A percentile compares a stretch with the other conserved stretches of the same genome.
Conservation (phyloP, 1,140 invertebrate genomes). For the Pseudoatta argentina region DNA sequence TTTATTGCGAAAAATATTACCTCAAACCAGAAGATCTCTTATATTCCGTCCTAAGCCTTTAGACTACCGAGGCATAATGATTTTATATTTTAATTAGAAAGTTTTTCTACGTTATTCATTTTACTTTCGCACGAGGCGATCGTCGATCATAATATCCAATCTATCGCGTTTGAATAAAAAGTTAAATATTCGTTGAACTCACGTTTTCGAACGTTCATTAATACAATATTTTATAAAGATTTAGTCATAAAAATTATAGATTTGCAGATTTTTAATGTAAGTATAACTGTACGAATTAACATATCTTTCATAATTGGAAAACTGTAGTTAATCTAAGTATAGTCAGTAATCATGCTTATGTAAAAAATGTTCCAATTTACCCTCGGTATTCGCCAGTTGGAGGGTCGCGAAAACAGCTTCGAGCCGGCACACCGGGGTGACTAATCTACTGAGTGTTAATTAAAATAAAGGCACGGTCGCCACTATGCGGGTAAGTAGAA, state of each 20-base stretch:
- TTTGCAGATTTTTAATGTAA: background rate
- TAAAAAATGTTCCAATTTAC: slow-evolving; percentile 55
- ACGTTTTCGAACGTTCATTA: background rate
- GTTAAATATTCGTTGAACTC: background rate
- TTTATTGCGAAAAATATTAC: too few species aligned
- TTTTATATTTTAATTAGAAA: slow-evolving; percentile 5
- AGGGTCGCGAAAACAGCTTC: slow-evolving; percentile 59
- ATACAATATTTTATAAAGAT: background rate
- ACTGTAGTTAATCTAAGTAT: slow-evolving; percentile 5
- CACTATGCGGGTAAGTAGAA: slow-evolving; percentile 66
- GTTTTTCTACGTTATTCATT: background rate
- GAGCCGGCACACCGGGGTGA: slow-evolving; percentile 33
- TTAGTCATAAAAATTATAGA: background rate
- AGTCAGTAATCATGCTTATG: slow-evolving; percentile 11
- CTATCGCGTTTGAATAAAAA: background rate
- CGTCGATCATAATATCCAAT: background rate
- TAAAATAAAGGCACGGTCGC: slow-evolving; percentile 64
- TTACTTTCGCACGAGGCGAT: background rate
- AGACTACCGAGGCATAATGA: background rate
- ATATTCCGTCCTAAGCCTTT: too few species aligned
- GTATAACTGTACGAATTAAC: too few species aligned
- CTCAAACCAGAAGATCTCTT: too few species aligned
- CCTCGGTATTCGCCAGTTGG: slow-evolving; percentile 19
- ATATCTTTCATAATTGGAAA: background rate
- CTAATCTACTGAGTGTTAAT: slow-evolving; percentile 73